A percentile compares a stretch with the other conserved stretches of the same genome.
Evolutionary conservation across 2,888 invertebrate genomes (phyloP).

Genomic region (Escarpia spicata): DNA sequence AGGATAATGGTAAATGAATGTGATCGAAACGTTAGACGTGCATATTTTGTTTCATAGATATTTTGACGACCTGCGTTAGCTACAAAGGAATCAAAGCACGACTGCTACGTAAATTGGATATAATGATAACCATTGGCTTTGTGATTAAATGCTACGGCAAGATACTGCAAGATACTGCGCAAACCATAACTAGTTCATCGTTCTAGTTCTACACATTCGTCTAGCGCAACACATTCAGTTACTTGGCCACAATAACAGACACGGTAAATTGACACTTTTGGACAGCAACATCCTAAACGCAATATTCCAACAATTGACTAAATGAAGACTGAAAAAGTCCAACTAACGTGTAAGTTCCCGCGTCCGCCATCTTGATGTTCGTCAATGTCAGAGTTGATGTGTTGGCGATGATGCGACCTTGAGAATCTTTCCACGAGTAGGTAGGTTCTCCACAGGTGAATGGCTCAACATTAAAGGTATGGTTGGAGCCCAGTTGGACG

Average conservation of each 20-base stretch:
- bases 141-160: not conserved
- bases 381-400: not conserved
- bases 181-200: not conserved
- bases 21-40: not conserved
- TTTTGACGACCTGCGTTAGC: not conserved
- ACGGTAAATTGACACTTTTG: not conserved
- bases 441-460: not conserved
- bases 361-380: not conserved
- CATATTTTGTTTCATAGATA: not conserved
- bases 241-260: not conserved
- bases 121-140: not conserved
- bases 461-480: not conserved
- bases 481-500: slow-evolving; percentile 6
- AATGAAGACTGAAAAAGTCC: not conserved
- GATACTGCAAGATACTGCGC: not conserved
- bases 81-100: not conserved
- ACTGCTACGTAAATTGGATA: not conserved
- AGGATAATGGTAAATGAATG: not conserved
- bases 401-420: not conserved
- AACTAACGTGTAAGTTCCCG: not conserved
- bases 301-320: not conserved
- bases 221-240: not conserved
- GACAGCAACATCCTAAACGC: not conserved
- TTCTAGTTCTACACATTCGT: not conserved
- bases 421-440: not conserved